Percentiles rank a stretch among this genome's conserved stretches.
These are phyloP conservation scores for Dendrolimus pini DNA, from an alignment of 2,888 invertebrate genomes.

Conservation along the genomic window DNA sequence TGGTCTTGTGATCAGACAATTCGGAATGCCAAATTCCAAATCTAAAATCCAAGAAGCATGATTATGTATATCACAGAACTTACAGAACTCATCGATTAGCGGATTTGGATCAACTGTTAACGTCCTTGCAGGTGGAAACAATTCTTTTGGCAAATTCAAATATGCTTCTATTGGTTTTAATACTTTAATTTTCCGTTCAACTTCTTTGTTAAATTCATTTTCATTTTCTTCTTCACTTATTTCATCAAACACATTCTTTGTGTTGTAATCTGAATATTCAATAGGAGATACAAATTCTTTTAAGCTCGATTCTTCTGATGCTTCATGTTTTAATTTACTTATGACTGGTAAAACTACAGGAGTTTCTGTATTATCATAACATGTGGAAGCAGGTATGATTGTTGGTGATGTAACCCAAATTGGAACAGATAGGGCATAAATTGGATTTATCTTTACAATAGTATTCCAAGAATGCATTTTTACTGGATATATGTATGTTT, in stretches of 20 bases:
- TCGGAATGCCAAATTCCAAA: slow-evolving; percentile 49
- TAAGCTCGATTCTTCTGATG: too few species aligned
- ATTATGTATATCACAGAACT: slow-evolving; percentile 23
- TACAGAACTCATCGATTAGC: slow-evolving; percentile 51
- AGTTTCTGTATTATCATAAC: too few species aligned
- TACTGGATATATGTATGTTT: not conserved
- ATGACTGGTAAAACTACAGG: too few species aligned
- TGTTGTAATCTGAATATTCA: not conserved
- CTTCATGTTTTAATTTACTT: too few species aligned
- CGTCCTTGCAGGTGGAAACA: slow-evolving; percentile 46
- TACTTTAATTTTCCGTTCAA: not conserved
- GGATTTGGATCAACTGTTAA: slow-evolving; percentile 44
- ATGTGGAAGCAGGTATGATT: too few species aligned
- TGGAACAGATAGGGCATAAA: too few species aligned
- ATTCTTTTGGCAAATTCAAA: slow-evolving; percentile 35
- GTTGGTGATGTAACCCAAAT: too few species aligned
- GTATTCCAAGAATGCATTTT: too few species aligned
- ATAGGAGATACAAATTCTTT: not conserved
- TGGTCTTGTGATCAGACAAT: slow-evolving; percentile 29
- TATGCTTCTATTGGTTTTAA: slow-evolving; percentile 32
- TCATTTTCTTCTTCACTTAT: slow-evolving; percentile 4
- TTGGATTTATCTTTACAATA: too few species aligned
- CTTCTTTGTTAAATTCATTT: slow-evolving; percentile 3
- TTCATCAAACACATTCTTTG: not conserved
- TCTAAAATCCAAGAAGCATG: slow-evolving; percentile 49